Evolutionary conservation across 92 coral and sea anemone species (phyloP).

Genomic region (Epizoanthus scotinus): DNA sequence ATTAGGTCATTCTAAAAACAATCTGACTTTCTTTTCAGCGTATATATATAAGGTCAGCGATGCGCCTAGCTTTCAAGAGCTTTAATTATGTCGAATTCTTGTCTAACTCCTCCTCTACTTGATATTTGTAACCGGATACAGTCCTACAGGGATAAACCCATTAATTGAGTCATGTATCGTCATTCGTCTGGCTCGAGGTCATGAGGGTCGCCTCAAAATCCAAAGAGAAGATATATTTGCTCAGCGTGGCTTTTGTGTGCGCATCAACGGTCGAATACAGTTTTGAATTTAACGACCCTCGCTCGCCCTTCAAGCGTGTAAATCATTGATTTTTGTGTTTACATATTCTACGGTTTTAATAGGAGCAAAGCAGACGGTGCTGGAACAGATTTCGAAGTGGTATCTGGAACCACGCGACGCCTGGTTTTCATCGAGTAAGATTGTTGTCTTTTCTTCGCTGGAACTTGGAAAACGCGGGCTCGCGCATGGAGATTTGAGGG

Average conservation of each 20-base stretch:
- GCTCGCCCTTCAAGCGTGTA: slow-evolving; percentile 28
- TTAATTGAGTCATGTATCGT: no score
- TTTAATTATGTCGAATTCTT: no score
- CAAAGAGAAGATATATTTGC: background rate
- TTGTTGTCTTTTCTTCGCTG: background rate
- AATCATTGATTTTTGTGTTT: slow-evolving; percentile 23
- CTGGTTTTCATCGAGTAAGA: background rate
- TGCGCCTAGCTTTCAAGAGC: no score
- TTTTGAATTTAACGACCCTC: slow-evolving; percentile 30
- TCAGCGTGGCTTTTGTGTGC: background rate
- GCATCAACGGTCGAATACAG: slow-evolving; percentile 33
- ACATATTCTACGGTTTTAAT: slow-evolving; percentile 20
- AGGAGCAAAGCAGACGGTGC: background rate
- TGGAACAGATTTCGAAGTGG: slow-evolving; percentile 4
- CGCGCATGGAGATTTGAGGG: background rate
- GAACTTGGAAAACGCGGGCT: background rate
- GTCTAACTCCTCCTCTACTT: no score
- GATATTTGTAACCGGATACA: no score
- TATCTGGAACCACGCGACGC: background rate
- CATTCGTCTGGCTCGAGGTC: background rate
- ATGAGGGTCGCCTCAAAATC: background rate
- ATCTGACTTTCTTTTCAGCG: no score
- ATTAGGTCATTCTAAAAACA: no score
- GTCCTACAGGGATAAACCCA: no score
- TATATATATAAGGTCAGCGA: no score